Evolutionary conservation across 2,797 vertebrate species (phyloP).

Genomic region (Anomalospiza imberbis): DNA sequence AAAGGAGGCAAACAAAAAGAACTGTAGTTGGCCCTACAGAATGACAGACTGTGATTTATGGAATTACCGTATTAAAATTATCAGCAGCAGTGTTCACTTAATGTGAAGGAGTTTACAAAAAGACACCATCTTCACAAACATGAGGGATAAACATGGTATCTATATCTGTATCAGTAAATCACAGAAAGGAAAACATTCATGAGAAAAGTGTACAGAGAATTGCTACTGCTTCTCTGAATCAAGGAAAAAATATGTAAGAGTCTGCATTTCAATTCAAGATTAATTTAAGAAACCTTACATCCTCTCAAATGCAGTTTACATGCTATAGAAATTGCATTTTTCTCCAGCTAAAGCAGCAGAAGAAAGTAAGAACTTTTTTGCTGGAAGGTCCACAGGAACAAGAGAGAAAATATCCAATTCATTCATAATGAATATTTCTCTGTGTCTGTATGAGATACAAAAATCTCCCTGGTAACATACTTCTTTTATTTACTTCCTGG

Average conservation of each 20-base stretch:
- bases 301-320: not conserved
- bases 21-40: not conserved
- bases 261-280: not conserved
- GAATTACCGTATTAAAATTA: not conserved
- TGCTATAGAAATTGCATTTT: not conserved
- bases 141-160: not conserved
- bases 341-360: not conserved
- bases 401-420: not conserved
- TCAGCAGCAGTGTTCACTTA: not conserved
- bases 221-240: not conserved
- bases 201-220: not conserved
- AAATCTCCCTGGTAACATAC: not conserved
- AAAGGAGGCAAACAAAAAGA: not conserved
- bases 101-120: not conserved
- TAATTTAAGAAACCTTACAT: not conserved
- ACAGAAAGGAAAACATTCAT: not conserved
- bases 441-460: not conserved
- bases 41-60: not conserved
- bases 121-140: not conserved
- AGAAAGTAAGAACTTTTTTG: not conserved
- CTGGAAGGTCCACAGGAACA: not conserved
- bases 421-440: not conserved
- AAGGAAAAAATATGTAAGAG: not conserved
- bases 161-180: not conserved
- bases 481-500: not conserved